Percentiles rank a stretch among this genome's conserved stretches.
Conservation (phyloP, 2,888 invertebrate species). For the Athripsodes cinereus region DNA sequence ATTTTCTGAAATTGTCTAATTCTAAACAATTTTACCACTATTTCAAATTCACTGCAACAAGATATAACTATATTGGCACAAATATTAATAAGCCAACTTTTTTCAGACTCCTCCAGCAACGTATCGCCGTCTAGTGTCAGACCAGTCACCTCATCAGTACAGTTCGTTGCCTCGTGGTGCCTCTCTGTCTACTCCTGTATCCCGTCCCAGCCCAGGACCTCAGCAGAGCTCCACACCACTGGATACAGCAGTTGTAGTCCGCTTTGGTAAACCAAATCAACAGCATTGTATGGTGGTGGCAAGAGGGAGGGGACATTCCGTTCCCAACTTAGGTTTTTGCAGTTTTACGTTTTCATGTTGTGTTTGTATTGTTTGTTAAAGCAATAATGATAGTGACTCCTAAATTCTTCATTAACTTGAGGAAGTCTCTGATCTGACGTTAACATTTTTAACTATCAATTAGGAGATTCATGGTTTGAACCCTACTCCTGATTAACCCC, state of each 20-base stretch:
- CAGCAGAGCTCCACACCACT: constrained; percentile 32
- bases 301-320: constrained; percentile 70
- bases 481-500: no score
- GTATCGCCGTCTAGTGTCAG: constrained; percentile 66
- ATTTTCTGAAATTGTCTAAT: no score
- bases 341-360: constrained; percentile 3
- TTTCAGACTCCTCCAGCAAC: constrained; percentile 69
- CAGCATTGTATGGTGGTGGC: constrained; percentile 54
- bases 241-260: constrained; percentile 29
- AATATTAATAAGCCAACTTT: no score
- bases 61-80: no score
- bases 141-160: constrained; percentile 60
- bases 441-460: no score
- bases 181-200: constrained; percentile 42
- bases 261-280: constrained; percentile 57
- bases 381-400: no score
- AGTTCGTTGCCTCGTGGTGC: constrained; percentile 74
- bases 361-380: background rate
- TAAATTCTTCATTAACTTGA: no score
- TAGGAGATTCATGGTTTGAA: no score
- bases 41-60: no score
- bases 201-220: constrained; percentile 29
- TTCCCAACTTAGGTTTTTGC: constrained; percentile 81
- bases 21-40: no score
- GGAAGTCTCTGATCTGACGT: no score